Evolutionary conservation across 1,140 invertebrate species (phyloP), one percentile per base, ranked within the genome.

Genomic region (Leptinotarsa undecemlineata): DNA sequence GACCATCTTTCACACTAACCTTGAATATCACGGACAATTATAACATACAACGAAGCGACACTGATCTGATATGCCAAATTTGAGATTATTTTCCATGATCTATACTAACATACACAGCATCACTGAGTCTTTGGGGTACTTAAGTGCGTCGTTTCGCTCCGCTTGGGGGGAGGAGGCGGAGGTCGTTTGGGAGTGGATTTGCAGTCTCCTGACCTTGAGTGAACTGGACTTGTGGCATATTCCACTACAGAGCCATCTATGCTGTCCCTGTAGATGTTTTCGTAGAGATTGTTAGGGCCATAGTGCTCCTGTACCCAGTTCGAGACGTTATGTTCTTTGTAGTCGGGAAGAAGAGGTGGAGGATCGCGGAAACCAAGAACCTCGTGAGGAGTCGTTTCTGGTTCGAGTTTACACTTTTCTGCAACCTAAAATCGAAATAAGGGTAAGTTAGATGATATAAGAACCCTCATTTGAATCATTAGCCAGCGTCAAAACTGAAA

Each of bases 271-370:
- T 90, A 90, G 0, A 90, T 87, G 73, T 90, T 90, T 74, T 90
- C 89, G 74, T 90, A 90, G 1, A 90, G 75, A 78, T 90, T 90
- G 74, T 90, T 87, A 5, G 84, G 83, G 0, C 94, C 94, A 79
- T 96, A 96, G 79, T 96, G 94, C 81, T 96, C 93, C 77, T 92
- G 91, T n/a, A 96, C 93, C 94, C 95, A 96, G 81, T 95, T 94
- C 3, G 92, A 94, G 0, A 96, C 94, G 76, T 93, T 93, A 13
- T 93, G 93, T 81, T 95, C 93, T 14, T 93, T 89, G 80, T 94
- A 94, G 74, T 92, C 90, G 0, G 91, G 88, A 1, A 90, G 85
- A 4, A 90, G 84, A 0, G 87, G 85, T 0, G 92, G 91, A 15
- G 91, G 93, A 81, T 94, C 93, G 26, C 95, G 86, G 81, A 97